Percentiles rank a stretch among this genome's conserved stretches.
phyloP scores from a whole-genome alignment of 2,797 vertebrate genomes.

The Buphagus erythrorhynchus region DNA sequence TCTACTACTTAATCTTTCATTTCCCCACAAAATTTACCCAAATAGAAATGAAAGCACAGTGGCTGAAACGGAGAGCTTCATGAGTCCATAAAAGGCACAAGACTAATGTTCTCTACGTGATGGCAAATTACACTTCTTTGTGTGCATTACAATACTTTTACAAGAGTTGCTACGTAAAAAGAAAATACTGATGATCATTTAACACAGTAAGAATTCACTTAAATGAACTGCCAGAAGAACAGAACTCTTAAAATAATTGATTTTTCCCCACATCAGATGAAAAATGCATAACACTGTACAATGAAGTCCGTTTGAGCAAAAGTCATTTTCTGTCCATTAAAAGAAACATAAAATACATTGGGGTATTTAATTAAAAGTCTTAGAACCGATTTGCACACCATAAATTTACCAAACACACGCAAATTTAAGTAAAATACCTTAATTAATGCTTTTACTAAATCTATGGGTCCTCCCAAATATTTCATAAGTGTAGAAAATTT shows the following conservation, averaged over 20 bases:
- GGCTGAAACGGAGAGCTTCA: constrained; percentile 32
- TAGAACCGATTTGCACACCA: constrained; percentile 39
- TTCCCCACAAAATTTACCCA: constrained; percentile 36
- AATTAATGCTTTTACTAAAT: constrained; percentile 20
- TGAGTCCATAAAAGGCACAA: constrained; percentile 40
- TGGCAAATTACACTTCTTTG: constrained; percentile 67
- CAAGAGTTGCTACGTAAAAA: constrained; percentile 72
- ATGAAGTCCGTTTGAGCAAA: constrained; percentile 74
- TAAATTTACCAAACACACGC: constrained; percentile 62
- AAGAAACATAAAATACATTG: constrained; percentile 73
- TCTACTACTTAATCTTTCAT: constrained; percentile 36
- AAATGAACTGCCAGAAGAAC: constrained; percentile 74
- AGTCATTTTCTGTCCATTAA: constrained; percentile 80
- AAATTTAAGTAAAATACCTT: constrained; percentile 36
- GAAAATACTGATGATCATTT: constrained; percentile 74
- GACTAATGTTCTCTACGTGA: constrained; percentile 68
- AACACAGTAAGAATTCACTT: constrained; percentile 78
- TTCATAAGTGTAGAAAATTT: neutral
- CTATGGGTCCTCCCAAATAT: constrained; percentile 5
- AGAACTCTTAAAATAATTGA: constrained; percentile 80
- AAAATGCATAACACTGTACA: constrained; percentile 73
- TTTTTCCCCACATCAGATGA: constrained; percentile 73
- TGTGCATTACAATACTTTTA: constrained; percentile 67
- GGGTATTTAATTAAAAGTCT: constrained; percentile 69
- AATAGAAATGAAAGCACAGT: constrained; percentile 60